phyloP scores from a whole-genome alignment of 2,113 vertebrate genomes.

The Uria lomvia region DNA sequence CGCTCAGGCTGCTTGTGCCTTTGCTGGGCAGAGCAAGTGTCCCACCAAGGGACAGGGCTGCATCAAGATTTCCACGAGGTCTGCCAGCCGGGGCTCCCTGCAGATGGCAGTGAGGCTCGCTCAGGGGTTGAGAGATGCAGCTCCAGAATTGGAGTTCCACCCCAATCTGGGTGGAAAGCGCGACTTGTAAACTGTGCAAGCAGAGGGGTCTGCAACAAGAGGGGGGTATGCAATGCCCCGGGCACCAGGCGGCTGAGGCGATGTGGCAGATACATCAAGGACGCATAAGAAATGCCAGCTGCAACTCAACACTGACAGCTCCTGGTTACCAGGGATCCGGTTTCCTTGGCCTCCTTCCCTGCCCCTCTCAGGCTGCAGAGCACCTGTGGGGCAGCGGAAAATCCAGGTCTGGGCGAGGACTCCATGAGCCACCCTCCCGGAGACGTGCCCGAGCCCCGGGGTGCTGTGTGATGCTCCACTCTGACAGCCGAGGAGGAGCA shows the following conservation, averaged over 20 bases:
- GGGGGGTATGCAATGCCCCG: accelerated
- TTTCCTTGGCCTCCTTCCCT: conserved; percentile 3
- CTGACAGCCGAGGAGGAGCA: background rate
- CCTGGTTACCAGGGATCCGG: background rate
- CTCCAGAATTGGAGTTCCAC: accelerated
- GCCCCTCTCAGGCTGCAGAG: background rate
- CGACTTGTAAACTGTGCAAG: background rate
- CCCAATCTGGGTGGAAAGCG: accelerated
- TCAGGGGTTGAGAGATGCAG: background rate
- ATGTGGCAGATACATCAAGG: background rate
- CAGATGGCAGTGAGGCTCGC: accelerated
- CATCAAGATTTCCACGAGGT: background rate
- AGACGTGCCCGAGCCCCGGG: background rate
- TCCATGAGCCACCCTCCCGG: accelerated
- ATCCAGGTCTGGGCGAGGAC: background rate
- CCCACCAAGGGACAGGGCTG: background rate
- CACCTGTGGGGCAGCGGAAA: background rate
- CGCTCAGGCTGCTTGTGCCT: background rate
- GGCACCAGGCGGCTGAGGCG: background rate
- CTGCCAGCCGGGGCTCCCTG: background rate
- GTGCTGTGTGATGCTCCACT: background rate
- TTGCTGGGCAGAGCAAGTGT: background rate
- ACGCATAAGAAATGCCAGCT: background rate
- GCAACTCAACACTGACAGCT: conserved; percentile 39
- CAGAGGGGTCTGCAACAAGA: background rate